A percentile compares a stretch with the other conserved stretches of the same genome.
Evolutionary conservation across 2,797 vertebrate genomes (phyloP).

Genomic region (Sylvia borin): DNA sequence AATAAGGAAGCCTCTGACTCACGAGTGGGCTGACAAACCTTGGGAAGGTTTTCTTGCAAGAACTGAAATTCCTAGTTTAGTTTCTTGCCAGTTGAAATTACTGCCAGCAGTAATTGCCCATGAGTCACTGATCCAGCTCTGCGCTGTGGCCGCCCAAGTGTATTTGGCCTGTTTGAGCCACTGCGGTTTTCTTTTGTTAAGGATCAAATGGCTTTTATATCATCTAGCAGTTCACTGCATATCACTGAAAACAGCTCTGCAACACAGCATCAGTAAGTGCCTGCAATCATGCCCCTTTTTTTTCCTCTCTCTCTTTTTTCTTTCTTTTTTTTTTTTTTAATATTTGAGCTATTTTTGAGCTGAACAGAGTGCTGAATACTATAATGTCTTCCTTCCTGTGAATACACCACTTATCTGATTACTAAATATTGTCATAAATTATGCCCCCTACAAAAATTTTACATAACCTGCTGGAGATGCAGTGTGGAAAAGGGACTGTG

Average conservation of each 20-base stretch:
- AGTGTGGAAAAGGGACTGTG: neutral
- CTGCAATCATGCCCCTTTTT: constrained; percentile 6
- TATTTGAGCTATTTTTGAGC: constrained; percentile 48
- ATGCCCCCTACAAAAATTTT: constrained; percentile 10
- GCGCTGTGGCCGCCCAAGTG: neutral
- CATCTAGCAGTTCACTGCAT: neutral
- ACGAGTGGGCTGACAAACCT: neutral
- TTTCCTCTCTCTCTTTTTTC: no score
- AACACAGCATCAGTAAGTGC: neutral
- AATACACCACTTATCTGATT: constrained; percentile 55
- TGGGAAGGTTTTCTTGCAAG: neutral
- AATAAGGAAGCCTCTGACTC: constrained; percentile 25
- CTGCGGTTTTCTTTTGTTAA: neutral
- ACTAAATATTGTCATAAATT: constrained; percentile 46
- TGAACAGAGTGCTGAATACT: constrained; percentile 12
- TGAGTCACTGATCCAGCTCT: constrained; percentile 17
- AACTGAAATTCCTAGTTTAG: neutral
- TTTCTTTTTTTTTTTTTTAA: neutral
- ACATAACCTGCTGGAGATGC: neutral
- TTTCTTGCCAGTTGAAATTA: neutral
- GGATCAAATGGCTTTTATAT: constrained; percentile 20
- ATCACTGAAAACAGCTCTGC: neutral
- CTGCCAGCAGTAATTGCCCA: neutral
- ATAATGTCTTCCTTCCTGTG: constrained; percentile 38
- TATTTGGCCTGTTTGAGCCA: constrained; percentile 10